Conservation (phyloP, 2,113 vertebrate genomes). For the Myotis lucifugus region DNA sequence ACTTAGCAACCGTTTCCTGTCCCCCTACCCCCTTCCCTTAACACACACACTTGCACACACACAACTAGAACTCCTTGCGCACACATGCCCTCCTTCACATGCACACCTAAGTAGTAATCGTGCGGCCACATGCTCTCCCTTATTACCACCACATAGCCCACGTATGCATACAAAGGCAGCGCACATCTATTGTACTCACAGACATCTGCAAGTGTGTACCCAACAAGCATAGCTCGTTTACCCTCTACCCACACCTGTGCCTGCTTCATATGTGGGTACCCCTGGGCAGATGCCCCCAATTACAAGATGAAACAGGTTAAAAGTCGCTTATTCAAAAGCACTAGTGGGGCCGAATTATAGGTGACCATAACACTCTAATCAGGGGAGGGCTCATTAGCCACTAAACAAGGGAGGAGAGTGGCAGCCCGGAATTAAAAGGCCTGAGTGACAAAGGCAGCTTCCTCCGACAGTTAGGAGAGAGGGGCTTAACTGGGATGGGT, state of each 20-base stretch:
- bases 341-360: constrained; percentile 84
- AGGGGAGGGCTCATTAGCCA: constrained; percentile 79
- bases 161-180: not conserved
- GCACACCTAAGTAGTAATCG: not conserved
- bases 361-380: constrained; percentile 82
- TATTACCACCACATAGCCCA: accelerated
- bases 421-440: constrained; percentile 76
- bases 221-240: no score
- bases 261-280: not conserved
- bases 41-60: not conserved
- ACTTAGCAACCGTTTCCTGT: not conserved
- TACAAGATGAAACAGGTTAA: constrained; percentile 83
- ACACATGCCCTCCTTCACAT: not conserved
- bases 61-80: not conserved
- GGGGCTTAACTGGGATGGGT: not conserved
- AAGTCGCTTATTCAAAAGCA: constrained; percentile 84
- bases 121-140: not conserved
- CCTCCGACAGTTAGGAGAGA: not conserved
- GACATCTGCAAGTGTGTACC: not conserved
- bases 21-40: not conserved
- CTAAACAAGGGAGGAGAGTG: constrained; percentile 65
- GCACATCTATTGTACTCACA: accelerated
- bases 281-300: constrained; percentile 70
- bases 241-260: not conserved
- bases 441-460: constrained; percentile 65